These are phyloP conservation scores for Amazona guildingii DNA, from an alignment of 2,113 vertebrate species.

Conservation along the genomic window DNA sequence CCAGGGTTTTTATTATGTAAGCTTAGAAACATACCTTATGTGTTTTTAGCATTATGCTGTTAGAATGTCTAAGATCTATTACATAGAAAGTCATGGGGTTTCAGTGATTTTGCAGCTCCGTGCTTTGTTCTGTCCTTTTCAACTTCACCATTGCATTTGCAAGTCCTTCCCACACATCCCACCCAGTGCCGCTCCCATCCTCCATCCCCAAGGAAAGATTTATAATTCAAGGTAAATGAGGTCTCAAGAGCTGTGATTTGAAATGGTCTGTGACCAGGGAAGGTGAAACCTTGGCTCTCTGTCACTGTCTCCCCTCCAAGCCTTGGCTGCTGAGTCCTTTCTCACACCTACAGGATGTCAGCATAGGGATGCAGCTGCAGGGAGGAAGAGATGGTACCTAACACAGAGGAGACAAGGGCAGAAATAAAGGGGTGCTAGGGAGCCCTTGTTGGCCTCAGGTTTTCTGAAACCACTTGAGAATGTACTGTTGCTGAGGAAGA, in stretches of 20 bases:
- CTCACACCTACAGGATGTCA: fast-evolving
- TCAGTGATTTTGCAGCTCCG: neutral
- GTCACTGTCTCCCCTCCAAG: too few relatives aligned
- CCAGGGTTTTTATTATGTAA: neutral
- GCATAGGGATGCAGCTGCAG: neutral
- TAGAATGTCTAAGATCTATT: neutral
- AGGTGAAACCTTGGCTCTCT: neutral
- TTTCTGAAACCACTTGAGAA: neutral
- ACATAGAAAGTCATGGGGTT: fast-evolving
- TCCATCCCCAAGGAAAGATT: neutral
- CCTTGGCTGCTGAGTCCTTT: neutral
- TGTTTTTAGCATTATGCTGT: neutral
- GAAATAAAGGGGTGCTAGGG: neutral
- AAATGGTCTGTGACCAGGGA: neutral
- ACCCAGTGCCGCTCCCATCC: neutral
- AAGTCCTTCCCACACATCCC: neutral
- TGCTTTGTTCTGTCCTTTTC: neutral
- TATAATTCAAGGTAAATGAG: fast-evolving
- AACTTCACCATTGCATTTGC: neutral
- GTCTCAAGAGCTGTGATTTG: neutral
- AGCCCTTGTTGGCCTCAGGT: fast-evolving
- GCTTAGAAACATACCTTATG: neutral
- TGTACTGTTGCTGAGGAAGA: fast-evolving
- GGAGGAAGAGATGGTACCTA: fast-evolving
- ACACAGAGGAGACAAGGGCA: fast-evolving